phyloP scores from a whole-genome alignment of 2,797 vertebrate species.

The Pseudochromis fuscus region DNA sequence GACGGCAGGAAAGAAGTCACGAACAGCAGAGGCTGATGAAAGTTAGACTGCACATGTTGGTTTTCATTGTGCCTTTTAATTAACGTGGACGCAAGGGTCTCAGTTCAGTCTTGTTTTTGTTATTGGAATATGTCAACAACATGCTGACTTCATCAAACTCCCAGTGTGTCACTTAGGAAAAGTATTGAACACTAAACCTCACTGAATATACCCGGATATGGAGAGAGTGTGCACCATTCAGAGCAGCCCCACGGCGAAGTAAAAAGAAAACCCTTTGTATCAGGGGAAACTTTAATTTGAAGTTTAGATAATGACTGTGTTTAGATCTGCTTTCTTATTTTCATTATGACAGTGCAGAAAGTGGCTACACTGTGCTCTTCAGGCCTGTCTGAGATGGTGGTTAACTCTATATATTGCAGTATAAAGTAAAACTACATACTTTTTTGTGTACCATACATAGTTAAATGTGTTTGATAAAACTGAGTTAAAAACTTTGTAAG shows the following conservation, averaged over 20 bases:
- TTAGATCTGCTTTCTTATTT: constrained; percentile 36
- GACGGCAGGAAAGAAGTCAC: constrained; percentile 47
- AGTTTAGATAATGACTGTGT: constrained; percentile 43
- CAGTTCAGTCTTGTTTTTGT: constrained; percentile 8
- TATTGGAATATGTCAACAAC: not conserved
- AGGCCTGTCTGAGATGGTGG: too few species aligned
- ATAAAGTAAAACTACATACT: too few species aligned
- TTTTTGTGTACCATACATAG: too few species aligned
- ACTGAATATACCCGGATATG: not conserved
- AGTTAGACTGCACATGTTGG: constrained; percentile 47
- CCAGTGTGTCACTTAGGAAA: not conserved
- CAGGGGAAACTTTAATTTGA: constrained; percentile 46
- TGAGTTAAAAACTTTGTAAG: too few species aligned
- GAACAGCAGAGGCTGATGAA: constrained; percentile 33
- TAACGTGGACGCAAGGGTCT: not conserved
- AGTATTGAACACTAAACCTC: not conserved
- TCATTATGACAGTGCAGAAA: too few species aligned
- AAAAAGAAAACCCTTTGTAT: constrained; percentile 40
- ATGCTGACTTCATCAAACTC: not conserved
- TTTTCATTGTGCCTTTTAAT: constrained; percentile 45
- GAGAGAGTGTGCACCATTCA: not conserved
- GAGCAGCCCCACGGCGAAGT: constrained; percentile 19
- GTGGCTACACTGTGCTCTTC: too few species aligned
- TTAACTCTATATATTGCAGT: too few species aligned
- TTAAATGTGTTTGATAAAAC: too few species aligned